Percentiles rank a stretch among this genome's conserved stretches.
phyloP scores from a whole-genome alignment of 2,113 vertebrate genomes.

The Paracanthobrama guichenoti region DNA sequence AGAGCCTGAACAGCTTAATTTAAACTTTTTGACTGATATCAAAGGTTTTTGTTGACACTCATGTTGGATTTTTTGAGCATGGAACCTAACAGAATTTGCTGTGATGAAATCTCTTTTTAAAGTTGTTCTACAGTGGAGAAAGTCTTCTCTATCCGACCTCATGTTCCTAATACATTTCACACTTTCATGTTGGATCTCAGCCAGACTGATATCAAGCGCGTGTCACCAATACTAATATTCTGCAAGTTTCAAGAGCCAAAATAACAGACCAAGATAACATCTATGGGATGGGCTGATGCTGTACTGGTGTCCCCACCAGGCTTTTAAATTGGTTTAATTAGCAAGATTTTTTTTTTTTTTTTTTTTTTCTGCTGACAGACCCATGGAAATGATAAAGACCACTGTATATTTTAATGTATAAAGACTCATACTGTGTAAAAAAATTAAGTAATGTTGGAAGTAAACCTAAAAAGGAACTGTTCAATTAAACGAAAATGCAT shows the following conservation, averaged over 20 bases:
- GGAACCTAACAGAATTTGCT: constrained; percentile 9
- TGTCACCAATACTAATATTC: constrained; percentile 44
- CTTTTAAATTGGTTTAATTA: neutral
- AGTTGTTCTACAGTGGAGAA: constrained; percentile 26
- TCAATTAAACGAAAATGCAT: too few relatives aligned
- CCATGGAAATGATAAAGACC: too few relatives aligned
- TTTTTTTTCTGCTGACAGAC: neutral
- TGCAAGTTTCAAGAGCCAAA: constrained; percentile 44
- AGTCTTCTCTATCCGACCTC: constrained; percentile 49
- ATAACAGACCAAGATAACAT: neutral
- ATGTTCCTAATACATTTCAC: constrained; percentile 68
- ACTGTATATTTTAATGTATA: too few relatives aligned
- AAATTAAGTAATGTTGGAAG: neutral
- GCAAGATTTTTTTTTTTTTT: neutral
- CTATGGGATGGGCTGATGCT: neutral
- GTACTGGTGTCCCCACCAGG: neutral
- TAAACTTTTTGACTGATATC: neutral
- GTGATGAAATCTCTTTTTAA: constrained; percentile 40
- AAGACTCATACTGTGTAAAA: neutral
- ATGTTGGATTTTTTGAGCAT: neutral
- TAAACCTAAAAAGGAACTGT: neutral
- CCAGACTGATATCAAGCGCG: constrained; percentile 53
- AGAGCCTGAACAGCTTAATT: constrained; percentile 9
- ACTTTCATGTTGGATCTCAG: constrained; percentile 58
- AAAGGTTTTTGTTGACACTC: neutral